Percentiles rank a stretch among this genome's conserved stretches.
phyloP scores from a whole-genome alignment of 1,140 invertebrate genomes.

The Tetranychus cinnabarinus region DNA sequence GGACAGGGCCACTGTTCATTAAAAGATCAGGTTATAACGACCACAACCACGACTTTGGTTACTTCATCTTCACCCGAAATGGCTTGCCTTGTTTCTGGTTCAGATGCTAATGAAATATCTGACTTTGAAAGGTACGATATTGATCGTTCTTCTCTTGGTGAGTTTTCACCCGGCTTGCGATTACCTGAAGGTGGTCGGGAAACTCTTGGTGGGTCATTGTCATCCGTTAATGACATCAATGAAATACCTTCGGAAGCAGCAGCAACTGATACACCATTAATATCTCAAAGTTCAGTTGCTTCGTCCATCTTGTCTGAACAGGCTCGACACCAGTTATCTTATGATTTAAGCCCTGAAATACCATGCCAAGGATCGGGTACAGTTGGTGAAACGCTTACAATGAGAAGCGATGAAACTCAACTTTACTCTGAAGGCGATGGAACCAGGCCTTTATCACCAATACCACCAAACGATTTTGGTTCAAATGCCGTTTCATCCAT shows the following conservation, averaged over 20 bases:
- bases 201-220: background rate
- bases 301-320: background rate
- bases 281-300: background rate
- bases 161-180: too few relatives aligned
- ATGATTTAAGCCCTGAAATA: conserved; percentile 6
- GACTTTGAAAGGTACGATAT: too few relatives aligned
- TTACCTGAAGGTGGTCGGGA: background rate
- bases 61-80: too few relatives aligned
- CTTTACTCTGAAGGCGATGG: background rate
- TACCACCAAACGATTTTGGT: background rate
- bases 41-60: too few relatives aligned
- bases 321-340: conserved; percentile 1
- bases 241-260: background rate
- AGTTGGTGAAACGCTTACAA: background rate
- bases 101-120: too few relatives aligned
- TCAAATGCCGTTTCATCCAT: background rate
- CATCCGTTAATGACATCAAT: background rate
- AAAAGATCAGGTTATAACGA: too few relatives aligned
- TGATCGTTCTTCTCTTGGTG: too few relatives aligned
- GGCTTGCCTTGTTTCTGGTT: too few relatives aligned
- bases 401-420: background rate
- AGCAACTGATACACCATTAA: background rate
- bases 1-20: too few relatives aligned
- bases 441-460: background rate
- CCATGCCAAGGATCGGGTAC: background rate